Conservation (phyloP, 2,797 vertebrate genomes). For the Uromys caudimaculatus region DNA sequence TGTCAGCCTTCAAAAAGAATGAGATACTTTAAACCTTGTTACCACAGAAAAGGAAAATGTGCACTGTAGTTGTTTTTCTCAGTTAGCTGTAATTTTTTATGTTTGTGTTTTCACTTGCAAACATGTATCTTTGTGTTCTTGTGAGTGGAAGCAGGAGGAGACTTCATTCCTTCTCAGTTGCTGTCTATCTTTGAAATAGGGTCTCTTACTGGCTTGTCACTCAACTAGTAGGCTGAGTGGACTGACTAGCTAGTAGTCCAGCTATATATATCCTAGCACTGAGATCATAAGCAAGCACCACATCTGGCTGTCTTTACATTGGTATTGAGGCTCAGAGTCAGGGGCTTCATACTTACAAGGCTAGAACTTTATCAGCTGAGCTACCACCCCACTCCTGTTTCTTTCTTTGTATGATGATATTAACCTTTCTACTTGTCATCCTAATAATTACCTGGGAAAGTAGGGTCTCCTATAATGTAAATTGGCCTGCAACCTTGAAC, state of each 20-base stretch:
- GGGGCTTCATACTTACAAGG: background rate
- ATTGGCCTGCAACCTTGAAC: background rate
- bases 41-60: background rate
- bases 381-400: background rate
- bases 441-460: background rate
- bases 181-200: background rate
- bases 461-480: background rate
- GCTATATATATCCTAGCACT: background rate
- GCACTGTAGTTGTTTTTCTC: background rate
- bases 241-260: background rate
- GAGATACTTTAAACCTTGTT: slow-evolving; percentile 33
- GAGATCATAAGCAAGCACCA: background rate
- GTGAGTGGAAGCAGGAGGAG: background rate
- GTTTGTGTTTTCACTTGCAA: background rate
- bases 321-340: background rate
- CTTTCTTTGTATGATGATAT: background rate
- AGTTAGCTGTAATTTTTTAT: background rate
- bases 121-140: background rate
- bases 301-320: background rate
- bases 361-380: background rate
- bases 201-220: background rate
- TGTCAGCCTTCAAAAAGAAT: slow-evolving; percentile 4
- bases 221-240: background rate
- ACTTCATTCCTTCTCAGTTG: background rate
- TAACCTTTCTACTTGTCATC: slow-evolving; percentile 54